Base-by-base conservation (phyloP, 2,888 invertebrate species). In the Ferdinandea cuprea region DNA sequence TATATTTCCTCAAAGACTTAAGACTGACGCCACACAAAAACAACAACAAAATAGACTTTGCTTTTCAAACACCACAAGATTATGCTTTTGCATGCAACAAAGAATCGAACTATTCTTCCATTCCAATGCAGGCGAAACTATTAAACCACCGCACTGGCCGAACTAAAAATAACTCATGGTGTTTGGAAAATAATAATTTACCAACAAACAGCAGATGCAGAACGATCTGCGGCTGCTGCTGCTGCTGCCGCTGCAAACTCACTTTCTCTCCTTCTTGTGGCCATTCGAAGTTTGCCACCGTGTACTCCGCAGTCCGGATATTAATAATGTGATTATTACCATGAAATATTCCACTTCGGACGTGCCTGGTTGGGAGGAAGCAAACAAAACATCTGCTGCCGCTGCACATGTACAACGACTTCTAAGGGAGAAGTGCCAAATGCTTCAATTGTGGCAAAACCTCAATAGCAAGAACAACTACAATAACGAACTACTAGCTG, bases 201-300 rank as follows among this genome's bases (percentile, higher is more conserved):
- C 74, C 35, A 48, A 68, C 73, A 61, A 74, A 69, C 74, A 80
- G 63, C 80, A 80, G 80, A 74, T 74, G 80, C 80, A 63, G 68
- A 66, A 66, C 66, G 48, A 63, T 46, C 68, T 73, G 68, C 32
- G 2, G 25, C 5, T n/a, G n/a, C n/a, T n/a, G n/a, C n/a, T n/a
- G n/a, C n/a, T n/a, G n/a, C n/a, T n/a, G n/a, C n/a, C n/a, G n/a
- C n/a, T n/a, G 61, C 59, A 65, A 37, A 44, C 50, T 65, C n/a
- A 46, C 52, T 50, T 21, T 59, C 42, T 40, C 46, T 35, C 72
- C 25, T 54, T 35, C 35, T 48, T 69, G 52, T 15, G 46, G 54
- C 65, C 66, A 66, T 50, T 59, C 17, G 35, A 48, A 59, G 77
- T 71, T 79, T 54, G 63, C 74, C 69, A 69, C 63, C n/a, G 48